Evolutionary conservation across 1,140 invertebrate species (phyloP), one percentile per base, ranked within the genome.

Genomic region (Trachymyrmex cornetzi): DNA sequence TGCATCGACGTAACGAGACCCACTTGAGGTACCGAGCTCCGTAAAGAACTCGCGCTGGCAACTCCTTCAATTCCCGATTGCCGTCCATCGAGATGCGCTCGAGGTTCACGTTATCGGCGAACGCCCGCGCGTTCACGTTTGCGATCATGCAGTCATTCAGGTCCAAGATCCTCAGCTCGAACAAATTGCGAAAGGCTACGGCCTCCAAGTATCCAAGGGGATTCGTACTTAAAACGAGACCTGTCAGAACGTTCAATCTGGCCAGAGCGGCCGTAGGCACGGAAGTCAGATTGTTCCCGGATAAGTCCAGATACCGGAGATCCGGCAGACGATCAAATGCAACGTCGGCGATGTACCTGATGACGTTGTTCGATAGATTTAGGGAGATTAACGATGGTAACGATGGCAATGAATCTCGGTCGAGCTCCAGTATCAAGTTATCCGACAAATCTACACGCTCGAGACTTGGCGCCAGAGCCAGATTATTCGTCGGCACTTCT

Each of bases 71-170:
- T 88, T 96, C 96, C 9, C 97, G 96, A 94, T 98, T 98, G 91
- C 97, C 97, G 92, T 98, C 97, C 95, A 98, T 96, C 93, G 97
- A 96, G 88, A 98, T 96, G 77, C 96, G 96, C 92, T 98, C 97
- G 74, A 98, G 95, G 92, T 98, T 97, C 30, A 98, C 97, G 94
- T 98, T 98, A 95, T 98, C 98, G 57, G 97, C 97, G 92, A 98
- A 98, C 63, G 97, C 97, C 94, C 97, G 95, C 12, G 97, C 96
- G 95, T 98, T 97, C 80, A 98, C 97, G 89, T 94, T 95, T 69
- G 95, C 94, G 87, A 98, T 96, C 82, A 93, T 96, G 96, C 94
- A 97, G 94, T 93, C 96, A 95, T 97, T 97, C 92, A 98, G 94
- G 92, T 97, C 96, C 88, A 98, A 95, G 91, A 96, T 96, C 92